These are phyloP conservation scores for Drosophila algonquin DNA, from an alignment of 2,888 invertebrate genomes.

Conservation along the genomic window DNA sequence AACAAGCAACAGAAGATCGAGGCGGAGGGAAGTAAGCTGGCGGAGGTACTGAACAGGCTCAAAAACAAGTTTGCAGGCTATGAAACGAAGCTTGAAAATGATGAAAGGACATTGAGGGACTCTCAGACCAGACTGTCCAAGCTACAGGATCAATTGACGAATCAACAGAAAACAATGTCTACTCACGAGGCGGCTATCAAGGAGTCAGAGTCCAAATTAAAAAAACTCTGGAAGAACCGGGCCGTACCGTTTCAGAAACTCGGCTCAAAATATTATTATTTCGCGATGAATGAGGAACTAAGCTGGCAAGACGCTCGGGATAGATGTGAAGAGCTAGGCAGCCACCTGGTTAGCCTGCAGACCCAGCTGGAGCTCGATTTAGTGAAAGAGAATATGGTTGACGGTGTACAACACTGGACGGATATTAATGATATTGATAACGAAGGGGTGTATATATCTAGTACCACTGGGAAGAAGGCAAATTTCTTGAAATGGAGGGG, in stretches of 20 bases:
- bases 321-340: slow-evolving; percentile 17
- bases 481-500: background rate
- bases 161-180: too few relatives aligned
- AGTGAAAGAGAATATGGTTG: background rate
- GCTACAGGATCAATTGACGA: background rate
- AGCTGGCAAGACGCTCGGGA: slow-evolving; percentile 19
- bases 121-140: background rate
- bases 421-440: slow-evolving; percentile 19
- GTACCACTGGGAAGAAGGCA: background rate
- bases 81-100: background rate
- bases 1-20: background rate
- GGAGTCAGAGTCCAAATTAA: background rate
- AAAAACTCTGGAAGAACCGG: background rate
- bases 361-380: slow-evolving; percentile 13
- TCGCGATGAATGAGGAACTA: background rate
- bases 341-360: slow-evolving; percentile 18
- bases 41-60: background rate
- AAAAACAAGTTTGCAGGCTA: background rate
- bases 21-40: background rate
- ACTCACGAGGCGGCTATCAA: background rate
- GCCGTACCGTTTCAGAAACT: slow-evolving; percentile 5
- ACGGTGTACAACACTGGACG: slow-evolving; percentile 16
- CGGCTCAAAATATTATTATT: slow-evolving; percentile 33
- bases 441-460: background rate
- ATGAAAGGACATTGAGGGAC: background rate